These are phyloP conservation scores for Myiothlypis coronata DNA, from an alignment of 2,797 vertebrate genomes.

Conservation along the genomic window DNA sequence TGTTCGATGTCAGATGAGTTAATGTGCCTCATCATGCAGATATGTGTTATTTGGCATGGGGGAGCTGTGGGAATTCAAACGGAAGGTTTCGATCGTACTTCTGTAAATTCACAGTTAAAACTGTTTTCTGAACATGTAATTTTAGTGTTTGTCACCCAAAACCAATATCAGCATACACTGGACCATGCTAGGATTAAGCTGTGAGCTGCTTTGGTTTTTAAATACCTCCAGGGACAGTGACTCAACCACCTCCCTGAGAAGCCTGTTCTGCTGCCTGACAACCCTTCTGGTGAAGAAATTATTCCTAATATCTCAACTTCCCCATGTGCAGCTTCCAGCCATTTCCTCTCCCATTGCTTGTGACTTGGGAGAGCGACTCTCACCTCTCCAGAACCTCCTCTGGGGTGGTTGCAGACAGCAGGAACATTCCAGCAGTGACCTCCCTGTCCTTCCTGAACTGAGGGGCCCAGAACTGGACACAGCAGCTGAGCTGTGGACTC, in stretches of 20 bases:
- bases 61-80: not conserved
- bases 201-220: not conserved
- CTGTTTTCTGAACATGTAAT: not conserved
- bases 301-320: not conserved
- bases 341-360: not conserved
- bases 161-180: fast-evolving
- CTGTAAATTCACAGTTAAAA: not conserved
- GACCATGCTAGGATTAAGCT: not conserved
- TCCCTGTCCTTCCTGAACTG: not conserved
- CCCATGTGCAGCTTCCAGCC: not conserved
- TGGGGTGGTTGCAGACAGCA: not conserved
- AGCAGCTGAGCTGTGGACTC: not conserved
- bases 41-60: not conserved
- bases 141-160: not conserved
- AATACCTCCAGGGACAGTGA: not conserved
- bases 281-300: not conserved
- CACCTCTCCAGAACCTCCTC: not conserved
- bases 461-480: not conserved
- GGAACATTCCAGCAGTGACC: not conserved
- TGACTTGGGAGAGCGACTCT: not conserved
- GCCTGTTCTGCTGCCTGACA: not conserved
- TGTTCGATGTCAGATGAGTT: not conserved
- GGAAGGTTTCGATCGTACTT: not conserved
- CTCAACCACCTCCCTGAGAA: not conserved
- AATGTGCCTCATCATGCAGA: not conserved